These are phyloP conservation scores for Microplitis mediator DNA, from an alignment of 1,140 invertebrate genomes.

Conservation along the genomic window DNA sequence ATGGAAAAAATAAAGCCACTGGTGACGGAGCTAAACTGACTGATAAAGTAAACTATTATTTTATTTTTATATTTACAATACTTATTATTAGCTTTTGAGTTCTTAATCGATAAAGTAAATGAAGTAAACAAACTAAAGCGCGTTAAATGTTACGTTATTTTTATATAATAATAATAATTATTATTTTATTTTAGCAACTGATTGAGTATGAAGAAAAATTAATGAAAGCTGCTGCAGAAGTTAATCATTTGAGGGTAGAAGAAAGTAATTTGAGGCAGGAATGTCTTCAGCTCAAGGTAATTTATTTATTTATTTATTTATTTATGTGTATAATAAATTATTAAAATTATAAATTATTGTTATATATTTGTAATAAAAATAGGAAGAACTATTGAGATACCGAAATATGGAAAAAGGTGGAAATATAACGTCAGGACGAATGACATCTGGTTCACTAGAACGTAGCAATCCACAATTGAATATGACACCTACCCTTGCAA, in stretches of 20 bases:
- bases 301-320: neutral
- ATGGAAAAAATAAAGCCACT: conserved; percentile 55
- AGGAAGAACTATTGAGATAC: conserved; percentile 58
- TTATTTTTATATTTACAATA: conserved; percentile 5
- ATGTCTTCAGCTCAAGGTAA: conserved; percentile 80
- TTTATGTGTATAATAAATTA: neutral
- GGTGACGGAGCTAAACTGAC: conserved; percentile 56
- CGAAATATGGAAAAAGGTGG: conserved; percentile 50
- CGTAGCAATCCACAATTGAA: conserved; percentile 44
- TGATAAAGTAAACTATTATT: conserved; percentile 50
- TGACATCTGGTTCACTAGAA: conserved; percentile 38
- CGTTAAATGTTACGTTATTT: neutral
- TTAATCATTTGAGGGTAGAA: conserved; percentile 76
- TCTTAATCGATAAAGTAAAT: conserved; percentile 5
- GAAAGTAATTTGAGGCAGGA: conserved; percentile 79
- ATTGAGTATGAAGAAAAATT: conserved; percentile 64
- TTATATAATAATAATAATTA: conserved; percentile 22
- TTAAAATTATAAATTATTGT: neutral
- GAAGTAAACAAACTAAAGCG: neutral
- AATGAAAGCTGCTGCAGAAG: conserved; percentile 73
- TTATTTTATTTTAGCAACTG: conserved; percentile 36
- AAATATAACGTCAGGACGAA: conserved; percentile 41
- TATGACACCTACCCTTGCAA: conserved; percentile 44
- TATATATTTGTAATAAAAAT: conserved; percentile 26
- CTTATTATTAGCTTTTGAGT: conserved; percentile 6